These are phyloP conservation scores for Hydrozoanthus gracilis DNA, from an alignment of 92 coral and sea anemone genomes.

Conservation along the genomic window DNA sequence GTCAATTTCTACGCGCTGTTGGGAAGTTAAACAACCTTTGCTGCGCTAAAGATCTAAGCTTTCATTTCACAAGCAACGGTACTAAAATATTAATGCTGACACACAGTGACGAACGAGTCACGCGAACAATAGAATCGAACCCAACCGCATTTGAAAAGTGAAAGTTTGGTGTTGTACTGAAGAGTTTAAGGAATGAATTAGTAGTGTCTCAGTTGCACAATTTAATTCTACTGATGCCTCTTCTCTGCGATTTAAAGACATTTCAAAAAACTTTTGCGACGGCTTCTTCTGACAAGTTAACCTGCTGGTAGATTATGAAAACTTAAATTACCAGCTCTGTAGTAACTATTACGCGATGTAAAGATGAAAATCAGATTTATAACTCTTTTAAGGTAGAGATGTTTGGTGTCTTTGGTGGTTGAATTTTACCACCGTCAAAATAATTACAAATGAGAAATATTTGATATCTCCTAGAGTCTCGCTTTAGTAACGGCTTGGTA, in stretches of 20 bases:
- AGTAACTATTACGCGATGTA: background rate
- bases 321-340: background rate
- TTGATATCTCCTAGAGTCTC: constrained; percentile 5
- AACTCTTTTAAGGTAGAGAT: background rate
- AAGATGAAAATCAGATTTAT: constrained; percentile 18
- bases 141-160: constrained; percentile 23
- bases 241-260: background rate
- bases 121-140: constrained; percentile 48
- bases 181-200: background rate
- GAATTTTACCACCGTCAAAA: background rate
- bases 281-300: background rate
- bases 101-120: constrained; percentile 38
- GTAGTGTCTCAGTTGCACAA: constrained; percentile 20
- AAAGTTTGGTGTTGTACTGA: background rate
- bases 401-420: background rate
- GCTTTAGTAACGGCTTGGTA: constrained; percentile 6
- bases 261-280: background rate
- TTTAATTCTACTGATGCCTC: background rate
- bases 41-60: constrained; percentile 3
- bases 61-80: constrained; percentile 25
- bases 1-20: constrained; percentile 23
- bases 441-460: background rate
- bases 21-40: constrained; percentile 43
- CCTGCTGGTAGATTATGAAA: constrained; percentile 1
- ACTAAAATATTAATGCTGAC: constrained; percentile 46